These are phyloP conservation scores for Acanthosepion lycidas DNA, from an alignment of 2,888 invertebrate genomes.

Conservation along the genomic window DNA sequence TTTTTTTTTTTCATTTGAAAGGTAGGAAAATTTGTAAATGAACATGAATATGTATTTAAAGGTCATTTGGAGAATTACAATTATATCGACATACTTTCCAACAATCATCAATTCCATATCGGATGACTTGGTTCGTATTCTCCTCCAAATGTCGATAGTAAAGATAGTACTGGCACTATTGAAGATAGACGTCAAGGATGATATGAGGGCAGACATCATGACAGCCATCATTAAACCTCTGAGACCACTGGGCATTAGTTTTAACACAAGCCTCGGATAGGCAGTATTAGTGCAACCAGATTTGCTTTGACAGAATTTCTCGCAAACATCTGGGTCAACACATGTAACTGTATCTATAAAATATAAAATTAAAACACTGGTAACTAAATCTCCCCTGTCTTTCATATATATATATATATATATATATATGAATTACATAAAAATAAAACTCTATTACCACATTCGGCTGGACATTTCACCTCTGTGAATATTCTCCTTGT, in stretches of 20 bases:
- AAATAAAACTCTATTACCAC: too few species aligned
- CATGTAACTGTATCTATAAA: slow-evolving; percentile 76
- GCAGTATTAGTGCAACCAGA: slow-evolving; percentile 77
- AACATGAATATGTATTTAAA: too few species aligned
- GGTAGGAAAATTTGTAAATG: too few species aligned
- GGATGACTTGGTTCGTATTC: slow-evolving; percentile 71
- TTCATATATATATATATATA: too few species aligned
- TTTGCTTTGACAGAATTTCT: slow-evolving; percentile 73
- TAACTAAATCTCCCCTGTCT: too few species aligned
- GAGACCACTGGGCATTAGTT: slow-evolving; percentile 76
- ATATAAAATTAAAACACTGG: not conserved
- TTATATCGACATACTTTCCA: slow-evolving; percentile 67
- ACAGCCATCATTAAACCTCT: slow-evolving; percentile 77
- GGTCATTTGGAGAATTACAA: too few species aligned
- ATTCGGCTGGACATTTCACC: too few species aligned
- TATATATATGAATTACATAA: too few species aligned
- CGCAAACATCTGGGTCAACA: slow-evolving; percentile 74
- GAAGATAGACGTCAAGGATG: slow-evolving; percentile 77
- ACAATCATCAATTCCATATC: slow-evolving; percentile 76
- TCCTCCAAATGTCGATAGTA: slow-evolving; percentile 77
- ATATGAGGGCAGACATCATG: slow-evolving; percentile 77
- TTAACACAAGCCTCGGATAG: slow-evolving; percentile 76
- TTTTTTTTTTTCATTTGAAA: too few species aligned
- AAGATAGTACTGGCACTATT: slow-evolving; percentile 77
- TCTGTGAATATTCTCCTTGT: too few species aligned